Conservation (phyloP, 1,140 invertebrate species). For the Achatina immaculata region DNA sequence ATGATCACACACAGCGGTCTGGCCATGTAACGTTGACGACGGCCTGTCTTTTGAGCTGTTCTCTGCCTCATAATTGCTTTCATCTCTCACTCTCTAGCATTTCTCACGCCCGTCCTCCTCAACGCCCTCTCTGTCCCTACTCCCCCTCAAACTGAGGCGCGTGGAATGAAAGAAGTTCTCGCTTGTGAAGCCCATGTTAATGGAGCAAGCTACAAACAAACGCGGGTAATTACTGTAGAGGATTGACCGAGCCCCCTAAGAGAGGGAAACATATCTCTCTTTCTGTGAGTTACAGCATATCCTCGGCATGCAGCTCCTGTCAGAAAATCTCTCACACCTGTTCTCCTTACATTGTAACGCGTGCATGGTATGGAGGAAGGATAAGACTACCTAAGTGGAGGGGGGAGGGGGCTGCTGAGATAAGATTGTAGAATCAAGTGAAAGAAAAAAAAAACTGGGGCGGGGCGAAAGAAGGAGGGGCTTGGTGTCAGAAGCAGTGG, state of each 20-base stretch:
- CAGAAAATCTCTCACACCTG: not conserved
- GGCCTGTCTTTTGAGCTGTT: too few species aligned
- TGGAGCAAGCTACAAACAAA: not conserved
- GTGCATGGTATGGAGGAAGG: not conserved
- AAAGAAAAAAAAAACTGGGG: too few species aligned
- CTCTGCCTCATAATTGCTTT: too few species aligned
- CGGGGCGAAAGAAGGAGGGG: too few species aligned
- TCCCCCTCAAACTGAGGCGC: not conserved
- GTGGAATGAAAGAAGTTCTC: conserved; percentile 13
- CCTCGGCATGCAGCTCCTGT: not conserved
- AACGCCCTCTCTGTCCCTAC: too few species aligned
- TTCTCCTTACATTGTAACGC: not conserved
- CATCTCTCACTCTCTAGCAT: too few species aligned
- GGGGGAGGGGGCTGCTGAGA: not conserved
- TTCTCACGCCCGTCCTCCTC: too few species aligned
- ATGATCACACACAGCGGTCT: too few species aligned
- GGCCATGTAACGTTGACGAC: too few species aligned
- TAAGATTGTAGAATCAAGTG: not conserved
- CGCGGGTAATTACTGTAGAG: conserved; percentile 5
- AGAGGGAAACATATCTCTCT: not conserved
- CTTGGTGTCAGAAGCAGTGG: too few species aligned
- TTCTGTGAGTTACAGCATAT: not conserved
- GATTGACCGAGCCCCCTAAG: not conserved
- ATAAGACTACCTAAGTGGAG: not conserved
- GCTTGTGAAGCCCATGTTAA: conserved; percentile 11